These are phyloP conservation scores for Caranx melampygus DNA, from an alignment of 2,113 vertebrate genomes.

Conservation along the genomic window DNA sequence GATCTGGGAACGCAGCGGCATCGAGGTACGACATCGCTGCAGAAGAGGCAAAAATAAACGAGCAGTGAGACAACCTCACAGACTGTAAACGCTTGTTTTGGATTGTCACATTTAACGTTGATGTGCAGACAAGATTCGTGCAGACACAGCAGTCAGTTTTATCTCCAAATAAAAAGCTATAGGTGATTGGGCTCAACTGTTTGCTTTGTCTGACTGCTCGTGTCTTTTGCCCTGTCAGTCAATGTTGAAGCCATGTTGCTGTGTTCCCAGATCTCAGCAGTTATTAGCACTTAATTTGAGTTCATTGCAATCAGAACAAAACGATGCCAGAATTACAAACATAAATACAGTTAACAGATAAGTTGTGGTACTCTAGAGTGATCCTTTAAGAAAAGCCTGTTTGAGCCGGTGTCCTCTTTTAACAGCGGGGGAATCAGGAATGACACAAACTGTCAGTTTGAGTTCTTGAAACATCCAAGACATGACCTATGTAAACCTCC, in stretches of 20 bases:
- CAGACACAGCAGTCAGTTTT: too few species aligned
- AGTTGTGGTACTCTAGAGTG: constrained; percentile 20
- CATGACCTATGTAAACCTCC: constrained; percentile 51
- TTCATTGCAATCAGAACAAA: background rate
- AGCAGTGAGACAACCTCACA: background rate
- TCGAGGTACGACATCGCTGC: background rate
- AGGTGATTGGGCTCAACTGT: background rate
- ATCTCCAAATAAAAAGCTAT: background rate
- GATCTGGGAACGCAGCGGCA: background rate
- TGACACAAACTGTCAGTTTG: constrained; percentile 32
- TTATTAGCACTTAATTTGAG: background rate
- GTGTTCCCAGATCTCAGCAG: constrained; percentile 19
- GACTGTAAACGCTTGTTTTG: background rate
- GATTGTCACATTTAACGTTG: too few species aligned
- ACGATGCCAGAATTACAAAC: background rate
- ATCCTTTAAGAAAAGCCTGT: constrained; percentile 14
- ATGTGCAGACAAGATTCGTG: too few species aligned
- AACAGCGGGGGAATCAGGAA: constrained; percentile 51
- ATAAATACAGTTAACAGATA: background rate
- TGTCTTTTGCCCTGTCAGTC: background rate
- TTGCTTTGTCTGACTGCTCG: background rate
- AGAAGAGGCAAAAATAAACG: too few species aligned
- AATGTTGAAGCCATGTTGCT: background rate
- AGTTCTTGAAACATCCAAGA: constrained; percentile 34
- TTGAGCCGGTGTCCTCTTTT: constrained; percentile 68